These are phyloP conservation scores for Lithosia quadra DNA, from an alignment of 2,888 invertebrate genomes.

Conservation along the genomic window DNA sequence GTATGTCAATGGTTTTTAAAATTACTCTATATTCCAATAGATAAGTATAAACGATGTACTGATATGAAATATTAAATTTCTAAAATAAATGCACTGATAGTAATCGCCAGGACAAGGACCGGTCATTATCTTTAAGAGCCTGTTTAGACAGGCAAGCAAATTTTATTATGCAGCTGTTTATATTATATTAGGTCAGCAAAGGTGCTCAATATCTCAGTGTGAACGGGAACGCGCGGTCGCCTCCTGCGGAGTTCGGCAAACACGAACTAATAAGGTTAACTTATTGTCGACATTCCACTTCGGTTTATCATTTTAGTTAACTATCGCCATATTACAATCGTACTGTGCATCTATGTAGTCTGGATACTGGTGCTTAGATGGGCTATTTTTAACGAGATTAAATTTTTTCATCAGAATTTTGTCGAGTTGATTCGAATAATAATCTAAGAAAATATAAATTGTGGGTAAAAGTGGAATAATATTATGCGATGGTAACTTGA, in stretches of 20 bases:
- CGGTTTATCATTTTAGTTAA: slow-evolving; percentile 70
- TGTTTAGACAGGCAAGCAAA: slow-evolving; percentile 51
- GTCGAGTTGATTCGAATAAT: neutral
- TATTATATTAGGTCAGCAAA: slow-evolving; percentile 50
- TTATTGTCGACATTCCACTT: slow-evolving; percentile 73
- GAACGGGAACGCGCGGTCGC: slow-evolving; percentile 51
- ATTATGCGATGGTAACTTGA: too few species aligned
- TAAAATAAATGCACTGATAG: neutral
- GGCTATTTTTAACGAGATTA: neutral
- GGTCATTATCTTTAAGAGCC: slow-evolving; percentile 49
- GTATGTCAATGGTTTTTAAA: too few species aligned
- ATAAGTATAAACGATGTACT: neutral
- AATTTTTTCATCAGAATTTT: too few species aligned
- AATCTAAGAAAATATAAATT: neutral
- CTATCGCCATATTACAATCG: slow-evolving; percentile 44
- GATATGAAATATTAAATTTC: neutral
- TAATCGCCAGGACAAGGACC: neutral
- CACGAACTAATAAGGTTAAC: slow-evolving; percentile 77
- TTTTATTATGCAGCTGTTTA: slow-evolving; percentile 51
- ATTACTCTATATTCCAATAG: too few species aligned
- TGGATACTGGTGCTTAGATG: slow-evolving; percentile 32
- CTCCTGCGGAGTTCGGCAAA: slow-evolving; percentile 65
- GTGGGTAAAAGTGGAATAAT: too few species aligned
- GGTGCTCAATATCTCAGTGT: slow-evolving; percentile 54
- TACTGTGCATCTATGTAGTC: slow-evolving; percentile 37